A percentile compares a stretch with the other conserved stretches of the same genome.
Conservation (phyloP, 2,888 invertebrate species). For the Platycheirus rosarum region DNA sequence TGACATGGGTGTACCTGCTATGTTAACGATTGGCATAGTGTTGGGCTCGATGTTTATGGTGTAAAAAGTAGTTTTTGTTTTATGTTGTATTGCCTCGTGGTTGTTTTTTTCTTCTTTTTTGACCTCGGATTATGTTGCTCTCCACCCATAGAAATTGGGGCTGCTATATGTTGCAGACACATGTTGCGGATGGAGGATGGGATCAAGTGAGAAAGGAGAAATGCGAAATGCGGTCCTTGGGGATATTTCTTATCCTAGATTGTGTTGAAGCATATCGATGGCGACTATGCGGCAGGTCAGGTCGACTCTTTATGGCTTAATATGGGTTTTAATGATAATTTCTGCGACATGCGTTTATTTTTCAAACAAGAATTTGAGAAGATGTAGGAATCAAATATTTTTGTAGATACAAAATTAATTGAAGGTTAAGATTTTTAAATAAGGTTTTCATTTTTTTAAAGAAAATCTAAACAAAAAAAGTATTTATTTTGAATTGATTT, state of each 20-base stretch:
- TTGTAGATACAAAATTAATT: no score
- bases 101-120: slow-evolving; percentile 33
- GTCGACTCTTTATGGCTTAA: neutral
- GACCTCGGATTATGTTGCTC: slow-evolving; percentile 48
- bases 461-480: no score
- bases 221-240: slow-evolving; percentile 20
- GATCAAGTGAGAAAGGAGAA: slow-evolving; percentile 32
- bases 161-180: slow-evolving; percentile 57
- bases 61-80: slow-evolving; percentile 67
- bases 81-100: slow-evolving; percentile 27
- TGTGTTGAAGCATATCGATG: slow-evolving; percentile 27
- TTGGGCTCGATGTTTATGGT: slow-evolving; percentile 72
- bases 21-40: slow-evolving; percentile 64
- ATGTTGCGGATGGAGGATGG: slow-evolving; percentile 43
- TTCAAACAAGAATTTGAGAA: no score
- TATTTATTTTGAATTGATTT: no score
- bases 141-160: slow-evolving; percentile 58
- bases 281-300: slow-evolving; percentile 44
- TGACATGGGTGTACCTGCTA: slow-evolving; percentile 33
- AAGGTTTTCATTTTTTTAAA: no score
- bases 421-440: no score
- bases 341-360: no score
- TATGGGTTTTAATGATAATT: no score
- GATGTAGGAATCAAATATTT: no score
- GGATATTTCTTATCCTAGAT: neutral